Evolutionary conservation across 2,797 vertebrate genomes (phyloP).

Genomic region (Tarsius wallacei): DNA sequence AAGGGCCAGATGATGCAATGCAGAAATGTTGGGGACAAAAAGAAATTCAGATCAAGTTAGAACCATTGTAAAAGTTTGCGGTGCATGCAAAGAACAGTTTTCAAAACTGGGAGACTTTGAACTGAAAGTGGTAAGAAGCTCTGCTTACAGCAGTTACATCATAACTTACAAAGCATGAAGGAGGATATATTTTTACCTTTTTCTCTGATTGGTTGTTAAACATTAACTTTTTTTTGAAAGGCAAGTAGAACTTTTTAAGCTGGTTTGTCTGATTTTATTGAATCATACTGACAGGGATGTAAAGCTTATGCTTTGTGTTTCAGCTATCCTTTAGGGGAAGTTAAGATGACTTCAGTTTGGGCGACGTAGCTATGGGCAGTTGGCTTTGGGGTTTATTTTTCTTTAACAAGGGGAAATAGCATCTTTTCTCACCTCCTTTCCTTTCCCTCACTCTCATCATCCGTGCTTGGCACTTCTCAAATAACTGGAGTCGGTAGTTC

Average conservation of each 20-base stretch:
- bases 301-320: not conserved
- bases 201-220: not conserved
- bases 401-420: not conserved
- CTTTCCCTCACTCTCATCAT: not conserved
- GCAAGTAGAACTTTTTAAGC: not conserved
- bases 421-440: not conserved
- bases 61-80: not conserved
- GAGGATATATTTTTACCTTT: not conserved
- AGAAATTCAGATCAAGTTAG: not conserved
- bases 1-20: not conserved
- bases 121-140: not conserved
- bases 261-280: not conserved
- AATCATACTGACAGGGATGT: not conserved
- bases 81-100: not conserved
- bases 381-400: not conserved
- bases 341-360: not conserved
- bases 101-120: not conserved
- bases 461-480: not conserved
- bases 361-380: not conserved
- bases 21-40: not conserved
- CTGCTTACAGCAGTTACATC: not conserved
- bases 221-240: not conserved
- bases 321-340: not conserved
- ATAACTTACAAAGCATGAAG: not conserved
- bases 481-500: not conserved